A percentile compares a stretch with the other conserved stretches of the same genome.
Evolutionary conservation across 2,888 invertebrate genomes (phyloP).

Genomic region (Acleris emargana): DNA sequence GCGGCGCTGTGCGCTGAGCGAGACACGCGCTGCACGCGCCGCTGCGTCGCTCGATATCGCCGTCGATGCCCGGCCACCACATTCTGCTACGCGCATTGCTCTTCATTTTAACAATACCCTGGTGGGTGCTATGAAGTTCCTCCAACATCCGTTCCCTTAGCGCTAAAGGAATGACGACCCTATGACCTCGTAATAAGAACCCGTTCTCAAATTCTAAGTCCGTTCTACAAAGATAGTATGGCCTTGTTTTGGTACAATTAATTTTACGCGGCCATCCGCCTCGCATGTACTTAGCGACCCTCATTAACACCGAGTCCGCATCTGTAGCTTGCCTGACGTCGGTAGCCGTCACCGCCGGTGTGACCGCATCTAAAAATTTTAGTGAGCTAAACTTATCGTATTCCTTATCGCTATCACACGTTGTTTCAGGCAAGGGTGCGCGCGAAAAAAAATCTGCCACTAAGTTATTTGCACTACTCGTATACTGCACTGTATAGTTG

Average conservation of each 20-base stretch:
- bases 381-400: neutral
- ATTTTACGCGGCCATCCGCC: slow-evolving; percentile 20
- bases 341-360: neutral
- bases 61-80: slow-evolving; percentile 39
- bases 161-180: slow-evolving; percentile 15
- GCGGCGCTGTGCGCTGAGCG: neutral
- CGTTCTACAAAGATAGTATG: slow-evolving; percentile 11
- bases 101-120: slow-evolving; percentile 37
- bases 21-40: neutral
- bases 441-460: slow-evolving; percentile 14
- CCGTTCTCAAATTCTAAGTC: slow-evolving; percentile 13
- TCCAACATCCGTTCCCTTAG: slow-evolving; percentile 30
- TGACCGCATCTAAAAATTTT: slow-evolving; percentile 3
- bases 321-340: slow-evolving; percentile 24
- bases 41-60: slow-evolving; percentile 33
- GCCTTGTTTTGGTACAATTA: neutral
- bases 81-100: slow-evolving; percentile 24
- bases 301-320: slow-evolving; percentile 24
- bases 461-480: neutral
- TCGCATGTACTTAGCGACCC: slow-evolving; percentile 36
- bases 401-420: neutral
- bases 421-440: neutral
- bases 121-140: slow-evolving; percentile 37
- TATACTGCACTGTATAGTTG: slow-evolving; percentile 6
- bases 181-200: slow-evolving; percentile 12